Evolutionary conservation across 37 sponge, comb jelly and placozoan species (phyloP).

Genomic region (Hexactinellida sp.): DNA sequence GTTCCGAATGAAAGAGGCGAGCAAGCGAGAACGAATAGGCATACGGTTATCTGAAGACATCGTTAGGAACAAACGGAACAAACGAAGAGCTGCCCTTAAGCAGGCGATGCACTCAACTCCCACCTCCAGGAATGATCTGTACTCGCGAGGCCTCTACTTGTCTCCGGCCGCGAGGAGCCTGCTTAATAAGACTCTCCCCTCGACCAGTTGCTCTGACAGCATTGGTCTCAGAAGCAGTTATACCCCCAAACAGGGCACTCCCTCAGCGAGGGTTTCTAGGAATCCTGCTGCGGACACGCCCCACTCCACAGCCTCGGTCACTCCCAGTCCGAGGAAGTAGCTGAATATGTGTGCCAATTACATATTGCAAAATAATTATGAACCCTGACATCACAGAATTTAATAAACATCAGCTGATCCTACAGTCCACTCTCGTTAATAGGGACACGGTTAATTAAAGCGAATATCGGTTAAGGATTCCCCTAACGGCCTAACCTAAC

Average conservation of each 20-base stretch:
- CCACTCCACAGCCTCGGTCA: background rate
- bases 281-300: background rate
- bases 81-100: background rate
- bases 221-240: constrained; percentile 5
- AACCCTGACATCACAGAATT: no score
- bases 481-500: no score
- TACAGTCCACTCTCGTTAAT: no score
- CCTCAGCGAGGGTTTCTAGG: background rate
- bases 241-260: background rate
- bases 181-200: background rate
- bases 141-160: background rate
- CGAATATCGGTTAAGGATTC: no score
- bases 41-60: background rate
- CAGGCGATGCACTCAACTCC: background rate
- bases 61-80: background rate
- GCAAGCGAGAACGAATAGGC: background rate
- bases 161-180: background rate
- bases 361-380: no score
- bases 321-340: background rate
- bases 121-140: background rate
- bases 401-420: no score
- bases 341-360: no score
- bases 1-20: background rate
- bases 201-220: background rate
- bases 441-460: no score